Base-by-base conservation (phyloP, 1,140 invertebrate species). In the Aradophagus sp. region DNA sequence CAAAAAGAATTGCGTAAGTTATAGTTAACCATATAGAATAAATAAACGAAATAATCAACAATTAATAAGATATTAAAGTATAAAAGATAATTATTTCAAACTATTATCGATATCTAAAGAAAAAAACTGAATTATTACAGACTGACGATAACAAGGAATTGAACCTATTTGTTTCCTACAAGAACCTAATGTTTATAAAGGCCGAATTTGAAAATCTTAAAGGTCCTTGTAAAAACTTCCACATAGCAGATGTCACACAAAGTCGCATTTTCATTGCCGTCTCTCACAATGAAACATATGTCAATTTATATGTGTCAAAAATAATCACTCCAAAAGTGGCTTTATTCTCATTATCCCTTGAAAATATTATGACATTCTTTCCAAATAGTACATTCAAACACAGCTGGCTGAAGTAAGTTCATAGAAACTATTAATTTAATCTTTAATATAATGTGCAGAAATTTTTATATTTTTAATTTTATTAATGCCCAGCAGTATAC, bases 341-440 rank as follows among this genome's bases (percentile, higher is more conserved):
- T 59, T 87, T 87, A 1, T 98, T 96, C 77, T 89, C 91, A 0
- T 82, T 96, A 17, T 96, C 94, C 0, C 83, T 98, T 39, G 90
- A 94, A 73, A 89, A 91, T 52, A 90, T 98, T 17, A 87, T 97
- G 29, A 94, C 92, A 61, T 96, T 93, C 78, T 94, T 95, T 77
- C 93, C 93, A 0, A 91, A 93, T 74, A 88, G 84, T 1, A 92
- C 93, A 7, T 94, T 91, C 90, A 91, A 91, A 70, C 87, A 91
- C 23, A 92, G 92, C 34, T 95, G 94, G 93, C 78, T 96, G 0
- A 91, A 91, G 93, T 95, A 88, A 90, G 89, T 90, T 26, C 8
- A n/a, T n/a, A n/a, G n/a, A n/a, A n/a, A n/a, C n/a, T n/a, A n/a
- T n/a, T n/a, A n/a, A n/a, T n/a, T n/a, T n/a, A n/a, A n/a, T n/a